phyloP scores from a whole-genome alignment of 2,113 vertebrate genomes.

The Phaethon lepturus region DNA sequence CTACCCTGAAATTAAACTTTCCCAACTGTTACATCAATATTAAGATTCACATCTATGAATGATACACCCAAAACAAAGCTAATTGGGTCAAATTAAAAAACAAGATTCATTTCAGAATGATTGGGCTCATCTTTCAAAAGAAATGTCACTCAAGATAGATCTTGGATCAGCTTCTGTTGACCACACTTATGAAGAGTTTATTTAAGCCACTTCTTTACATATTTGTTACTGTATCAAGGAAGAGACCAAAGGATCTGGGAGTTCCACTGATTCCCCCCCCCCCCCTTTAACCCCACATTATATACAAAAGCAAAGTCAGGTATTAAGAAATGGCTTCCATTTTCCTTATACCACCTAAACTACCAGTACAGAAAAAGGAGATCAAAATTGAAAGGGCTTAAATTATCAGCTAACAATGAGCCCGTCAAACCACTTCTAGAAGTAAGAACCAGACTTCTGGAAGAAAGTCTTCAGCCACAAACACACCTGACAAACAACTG shows the following conservation, averaged over 20 bases:
- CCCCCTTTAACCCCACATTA: neutral
- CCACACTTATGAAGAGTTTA: neutral
- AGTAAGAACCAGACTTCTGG: neutral
- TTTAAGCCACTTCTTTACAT: neutral
- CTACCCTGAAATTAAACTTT: slow-evolving; percentile 76
- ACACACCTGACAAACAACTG: neutral
- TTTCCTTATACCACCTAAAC: neutral
- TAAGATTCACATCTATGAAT: slow-evolving; percentile 28
- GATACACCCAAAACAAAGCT: slow-evolving; percentile 12
- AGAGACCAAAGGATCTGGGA: neutral
- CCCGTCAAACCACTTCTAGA: neutral
- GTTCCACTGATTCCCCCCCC: neutral
- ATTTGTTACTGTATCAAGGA: neutral
- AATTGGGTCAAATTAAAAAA: slow-evolving; percentile 67
- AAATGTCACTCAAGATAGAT: neutral
- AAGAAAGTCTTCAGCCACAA: neutral
- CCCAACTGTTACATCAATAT: slow-evolving; percentile 64
- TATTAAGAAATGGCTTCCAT: neutral
- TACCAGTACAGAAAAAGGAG: neutral
- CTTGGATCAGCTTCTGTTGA: neutral
- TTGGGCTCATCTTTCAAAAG: neutral
- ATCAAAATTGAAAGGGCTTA: neutral
- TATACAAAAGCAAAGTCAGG: neutral
- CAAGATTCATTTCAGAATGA: neutral
- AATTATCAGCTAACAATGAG: neutral